Evolutionary conservation across 1,140 invertebrate genomes (phyloP).

Genomic region (Pachyrhynchus sulphureomaculatus): DNA sequence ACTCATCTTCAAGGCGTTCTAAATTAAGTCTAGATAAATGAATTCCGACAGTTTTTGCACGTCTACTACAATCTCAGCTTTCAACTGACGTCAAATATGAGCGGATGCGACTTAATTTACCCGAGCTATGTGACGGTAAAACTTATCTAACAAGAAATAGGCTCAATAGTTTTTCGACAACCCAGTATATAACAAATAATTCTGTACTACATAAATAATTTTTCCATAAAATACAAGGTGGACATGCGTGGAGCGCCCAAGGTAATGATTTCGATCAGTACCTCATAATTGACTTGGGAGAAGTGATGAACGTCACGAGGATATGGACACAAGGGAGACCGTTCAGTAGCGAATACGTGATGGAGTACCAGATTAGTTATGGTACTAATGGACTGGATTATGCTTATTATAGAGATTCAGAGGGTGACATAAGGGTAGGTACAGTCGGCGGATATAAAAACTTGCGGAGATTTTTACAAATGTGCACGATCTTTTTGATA

Average conservation of each 20-base stretch:
- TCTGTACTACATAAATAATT: not conserved
- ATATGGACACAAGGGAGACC: slow-evolving; percentile 88
- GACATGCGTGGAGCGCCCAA: slow-evolving; percentile 90
- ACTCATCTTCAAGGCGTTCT: too few relatives aligned
- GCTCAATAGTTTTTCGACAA: too few relatives aligned
- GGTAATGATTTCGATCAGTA: slow-evolving; percentile 90
- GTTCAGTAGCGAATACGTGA: slow-evolving; percentile 86
- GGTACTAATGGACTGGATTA: slow-evolving; percentile 88
- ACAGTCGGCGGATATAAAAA: too few relatives aligned
- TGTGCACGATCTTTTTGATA: too few relatives aligned
- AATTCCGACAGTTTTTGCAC: too few relatives aligned
- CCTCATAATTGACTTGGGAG: slow-evolving; percentile 84
- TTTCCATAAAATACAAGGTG: slow-evolving; percentile 63
- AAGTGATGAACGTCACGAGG: slow-evolving; percentile 83
- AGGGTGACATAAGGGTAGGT: slow-evolving; percentile 81
- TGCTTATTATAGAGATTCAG: slow-evolving; percentile 80
- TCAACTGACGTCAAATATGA: too few relatives aligned
- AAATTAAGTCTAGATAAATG: too few relatives aligned
- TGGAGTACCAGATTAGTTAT: slow-evolving; percentile 90
- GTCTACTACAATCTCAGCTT: too few relatives aligned
- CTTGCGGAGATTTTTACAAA: too few relatives aligned
- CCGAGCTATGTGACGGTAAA: too few relatives aligned
- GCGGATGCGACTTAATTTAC: too few relatives aligned
- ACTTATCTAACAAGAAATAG: too few relatives aligned
- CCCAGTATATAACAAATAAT: not conserved